These are phyloP conservation scores for Keiferia lycopersicella DNA, from an alignment of 2,888 invertebrate species.

Conservation along the genomic window DNA sequence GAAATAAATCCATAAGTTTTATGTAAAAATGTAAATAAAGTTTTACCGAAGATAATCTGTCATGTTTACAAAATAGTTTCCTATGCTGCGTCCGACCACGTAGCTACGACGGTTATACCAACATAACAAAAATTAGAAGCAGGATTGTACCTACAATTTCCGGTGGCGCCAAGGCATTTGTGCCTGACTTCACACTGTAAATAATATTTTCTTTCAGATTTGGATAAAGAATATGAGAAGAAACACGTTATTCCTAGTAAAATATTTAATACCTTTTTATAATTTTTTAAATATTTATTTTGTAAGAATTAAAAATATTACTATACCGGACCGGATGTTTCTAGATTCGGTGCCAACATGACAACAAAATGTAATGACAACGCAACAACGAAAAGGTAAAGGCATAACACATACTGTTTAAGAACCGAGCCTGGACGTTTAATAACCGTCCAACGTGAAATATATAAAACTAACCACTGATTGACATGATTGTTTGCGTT, in stretches of 20 bases:
- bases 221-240: neutral
- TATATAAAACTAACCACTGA: no score
- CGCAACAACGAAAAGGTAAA: neutral
- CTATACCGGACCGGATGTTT: neutral
- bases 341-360: neutral
- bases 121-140: conserved; percentile 58
- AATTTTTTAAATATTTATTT: neutral
- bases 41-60: conserved; percentile 39
- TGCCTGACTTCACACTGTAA: conserved; percentile 50
- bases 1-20: neutral
- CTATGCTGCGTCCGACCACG: conserved; percentile 63
- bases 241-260: neutral
- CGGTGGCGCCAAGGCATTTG: conserved; percentile 70
- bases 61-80: conserved; percentile 78
- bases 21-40: neutral
- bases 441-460: no score
- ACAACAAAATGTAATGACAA: neutral
- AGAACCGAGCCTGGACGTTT: no score
- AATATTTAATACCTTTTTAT: neutral
- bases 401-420: no score
- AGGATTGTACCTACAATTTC: conserved; percentile 53
- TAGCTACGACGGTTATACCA: conserved; percentile 63
- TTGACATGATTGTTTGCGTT: no score
- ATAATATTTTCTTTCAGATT: neutral
- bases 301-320: neutral